Conservation (phyloP, 2,888 invertebrate species). For the Lagria hirta region DNA sequence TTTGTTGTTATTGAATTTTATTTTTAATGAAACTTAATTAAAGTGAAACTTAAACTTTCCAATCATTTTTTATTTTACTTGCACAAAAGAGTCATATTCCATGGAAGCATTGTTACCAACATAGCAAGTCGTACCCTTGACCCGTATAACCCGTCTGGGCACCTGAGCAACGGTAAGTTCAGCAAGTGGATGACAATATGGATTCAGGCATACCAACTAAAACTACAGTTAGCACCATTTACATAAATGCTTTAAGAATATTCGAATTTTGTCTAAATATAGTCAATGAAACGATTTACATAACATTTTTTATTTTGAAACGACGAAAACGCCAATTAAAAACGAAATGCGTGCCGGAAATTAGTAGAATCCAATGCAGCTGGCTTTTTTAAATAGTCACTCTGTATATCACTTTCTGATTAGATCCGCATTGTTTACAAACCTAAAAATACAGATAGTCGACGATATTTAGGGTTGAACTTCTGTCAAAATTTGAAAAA, state of each 20-base stretch:
- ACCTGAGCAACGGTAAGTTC: slow-evolving; percentile 29
- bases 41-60: no score
- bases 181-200: slow-evolving; percentile 25
- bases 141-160: slow-evolving; percentile 40
- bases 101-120: slow-evolving; percentile 40
- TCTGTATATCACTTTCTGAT: no score
- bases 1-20: no score
- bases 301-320: slow-evolving; percentile 8
- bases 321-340: slow-evolving; percentile 9
- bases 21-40: no score
- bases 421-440: no score
- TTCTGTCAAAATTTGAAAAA: no score
- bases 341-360: slow-evolving; percentile 2
- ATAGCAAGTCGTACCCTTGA: slow-evolving; percentile 41
- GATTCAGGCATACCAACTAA: slow-evolving; percentile 17
- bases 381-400: no score
- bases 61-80: no score
- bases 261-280: slow-evolving; percentile 17
- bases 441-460: no score
- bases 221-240: slow-evolving; percentile 20
- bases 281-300: slow-evolving; percentile 17
- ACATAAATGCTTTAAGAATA: slow-evolving; percentile 22
- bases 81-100: slow-evolving; percentile 34
- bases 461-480: no score
- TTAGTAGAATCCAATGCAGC: no score